Evolutionary conservation across 2,888 invertebrate species (phyloP).

Genomic region (Aporophyla nigra): DNA sequence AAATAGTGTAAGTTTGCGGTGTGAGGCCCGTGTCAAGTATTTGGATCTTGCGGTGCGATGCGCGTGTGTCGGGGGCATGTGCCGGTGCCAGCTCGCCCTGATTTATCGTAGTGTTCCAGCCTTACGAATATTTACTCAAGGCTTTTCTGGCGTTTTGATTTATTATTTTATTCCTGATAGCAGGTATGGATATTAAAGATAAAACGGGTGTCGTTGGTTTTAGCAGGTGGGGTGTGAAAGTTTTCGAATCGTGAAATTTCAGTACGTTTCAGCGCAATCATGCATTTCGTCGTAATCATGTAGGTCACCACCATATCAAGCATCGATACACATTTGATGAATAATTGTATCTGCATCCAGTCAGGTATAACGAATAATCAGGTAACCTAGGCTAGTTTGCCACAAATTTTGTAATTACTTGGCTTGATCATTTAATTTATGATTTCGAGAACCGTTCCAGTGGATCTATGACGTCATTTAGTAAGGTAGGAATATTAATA

Average conservation of each 20-base stretch:
- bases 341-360: constrained; percentile 10
- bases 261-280: background rate
- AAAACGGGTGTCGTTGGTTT: constrained; percentile 35
- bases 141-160: constrained; percentile 62
- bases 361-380: background rate
- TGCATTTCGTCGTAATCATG: constrained; percentile 5
- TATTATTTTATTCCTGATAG: constrained; percentile 55
- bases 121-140: constrained; percentile 65
- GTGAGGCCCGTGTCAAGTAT: constrained; percentile 64
- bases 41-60: constrained; percentile 66
- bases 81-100: constrained; percentile 61
- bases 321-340: background rate
- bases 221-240: constrained; percentile 8
- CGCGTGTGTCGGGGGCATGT: constrained; percentile 69
- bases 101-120: constrained; percentile 68
- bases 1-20: constrained; percentile 65
- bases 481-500: constrained; percentile 7
- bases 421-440: background rate
- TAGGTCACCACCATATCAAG: background rate
- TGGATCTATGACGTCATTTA: background rate
- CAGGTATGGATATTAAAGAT: constrained; percentile 55
- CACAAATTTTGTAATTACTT: background rate
- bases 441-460: background rate
- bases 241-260: background rate
- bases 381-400: background rate